Evolutionary conservation across 2,113 vertebrate species (phyloP), one percentile per base, ranked within the genome.

Genomic region (Protomyctophum bolini): DNA sequence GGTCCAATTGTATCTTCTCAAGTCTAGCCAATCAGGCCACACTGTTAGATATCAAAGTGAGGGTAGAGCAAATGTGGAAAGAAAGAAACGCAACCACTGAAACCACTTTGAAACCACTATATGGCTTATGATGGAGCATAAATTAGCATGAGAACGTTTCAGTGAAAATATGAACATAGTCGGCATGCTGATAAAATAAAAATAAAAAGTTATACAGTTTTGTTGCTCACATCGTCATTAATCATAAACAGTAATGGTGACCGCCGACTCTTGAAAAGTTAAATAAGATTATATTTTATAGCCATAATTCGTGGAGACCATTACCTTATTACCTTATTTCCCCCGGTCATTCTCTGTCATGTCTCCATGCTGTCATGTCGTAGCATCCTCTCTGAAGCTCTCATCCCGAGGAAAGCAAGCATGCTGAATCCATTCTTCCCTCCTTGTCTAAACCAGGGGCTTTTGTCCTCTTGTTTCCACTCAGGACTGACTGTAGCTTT

Each of bases 401-500:
- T 86, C 78, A 72, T 77, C 12, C 62, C 65, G 54, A 77, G 56
- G 80, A 87, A 88, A 82, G 81, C 83, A 70, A 68, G 82, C 83
- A 89, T 89, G 85, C 51, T 72, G 5, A 79, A 45, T 66, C 57
- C 83, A 78, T 83, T 73, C 76, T 77, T 81, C 87, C 71, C 78
- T 51, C 45, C 76, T 72, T 84, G 80, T 89, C 83, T 83, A 78
- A 87, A 85, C 61, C 72, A 79, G 84, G 62, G 75, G 80, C 82
- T 80, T 73, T 65, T 81, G 86, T 85, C 86, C 85, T 86, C 80
- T 85, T 76, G 75, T 90, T 81, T 88, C 79, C 68, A 76, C 69
- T 86, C 76, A 80, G 87, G 85, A 84, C 82, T 84, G 76, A 71
- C 74, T 88, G 80, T 82, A 85, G 86, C 83, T 85, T 76, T 77